A percentile compares a stretch with the other conserved stretches of the same genome.
These are phyloP conservation scores for Zootoca vivipara DNA, from an alignment of 2,113 vertebrate species.

Conservation along the genomic window DNA sequence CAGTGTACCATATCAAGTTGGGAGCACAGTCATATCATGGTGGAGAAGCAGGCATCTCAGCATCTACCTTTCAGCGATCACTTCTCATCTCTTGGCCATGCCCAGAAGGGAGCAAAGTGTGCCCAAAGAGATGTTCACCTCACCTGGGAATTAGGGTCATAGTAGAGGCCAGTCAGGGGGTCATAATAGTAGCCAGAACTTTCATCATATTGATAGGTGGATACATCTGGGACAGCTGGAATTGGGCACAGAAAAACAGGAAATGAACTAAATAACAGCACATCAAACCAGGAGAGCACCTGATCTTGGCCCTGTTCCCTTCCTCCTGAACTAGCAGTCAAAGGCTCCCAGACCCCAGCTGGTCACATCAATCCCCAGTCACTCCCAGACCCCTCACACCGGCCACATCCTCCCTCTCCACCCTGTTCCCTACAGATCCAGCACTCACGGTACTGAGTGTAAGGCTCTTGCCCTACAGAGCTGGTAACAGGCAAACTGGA, in stretches of 20 bases:
- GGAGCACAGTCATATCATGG: not conserved
- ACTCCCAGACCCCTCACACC: not conserved
- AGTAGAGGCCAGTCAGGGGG: slow-evolving; percentile 89
- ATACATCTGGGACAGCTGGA: slow-evolving; percentile 88
- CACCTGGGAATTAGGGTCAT: slow-evolving; percentile 90
- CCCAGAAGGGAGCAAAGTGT: not conserved
- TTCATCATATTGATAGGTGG: slow-evolving; percentile 91
- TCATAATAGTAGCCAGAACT: slow-evolving; percentile 90
- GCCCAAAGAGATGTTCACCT: not conserved
- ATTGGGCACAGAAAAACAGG: not conserved
- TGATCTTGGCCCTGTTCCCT: not conserved
- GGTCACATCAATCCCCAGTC: no score
- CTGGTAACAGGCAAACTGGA: slow-evolving; percentile 55
- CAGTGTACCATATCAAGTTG: not conserved
- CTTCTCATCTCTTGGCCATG: not conserved
- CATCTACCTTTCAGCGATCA: not conserved
- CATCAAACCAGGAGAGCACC: not conserved
- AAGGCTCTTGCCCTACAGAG: slow-evolving; percentile 61
- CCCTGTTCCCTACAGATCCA: not conserved
- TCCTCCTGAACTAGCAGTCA: not conserved
- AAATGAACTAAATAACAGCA: no score
- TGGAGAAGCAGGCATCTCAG: not conserved
- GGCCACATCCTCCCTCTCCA: not conserved
- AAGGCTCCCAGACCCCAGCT: not conserved
- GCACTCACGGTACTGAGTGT: slow-evolving; percentile 74